phyloP scores from a whole-genome alignment of 2,797 vertebrate species.

The Gephyroberyx darwinii region DNA sequence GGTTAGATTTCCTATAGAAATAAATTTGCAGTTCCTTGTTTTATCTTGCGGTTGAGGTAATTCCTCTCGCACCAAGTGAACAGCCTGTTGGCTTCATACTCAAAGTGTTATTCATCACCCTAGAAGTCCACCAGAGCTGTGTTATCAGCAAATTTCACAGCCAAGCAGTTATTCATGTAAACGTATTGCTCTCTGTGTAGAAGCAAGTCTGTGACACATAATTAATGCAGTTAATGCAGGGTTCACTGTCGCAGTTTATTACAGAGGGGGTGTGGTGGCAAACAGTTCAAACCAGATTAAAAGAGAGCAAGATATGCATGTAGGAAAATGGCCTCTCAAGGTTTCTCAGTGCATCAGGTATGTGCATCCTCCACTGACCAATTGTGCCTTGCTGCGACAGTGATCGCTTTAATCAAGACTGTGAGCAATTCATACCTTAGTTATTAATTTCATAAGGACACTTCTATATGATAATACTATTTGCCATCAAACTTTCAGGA shows the following conservation, averaged over 20 bases:
- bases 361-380: constrained; percentile 36
- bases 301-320: neutral
- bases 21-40: neutral
- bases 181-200: constrained; percentile 10
- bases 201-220: constrained; percentile 25
- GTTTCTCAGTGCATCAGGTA: neutral
- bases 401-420: constrained; percentile 42
- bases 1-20: neutral
- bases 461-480: no score
- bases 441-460: neutral
- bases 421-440: constrained; percentile 30
- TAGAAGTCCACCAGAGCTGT: constrained; percentile 30
- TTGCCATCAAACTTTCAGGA: no score
- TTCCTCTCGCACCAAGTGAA: constrained; percentile 23
- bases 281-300: neutral
- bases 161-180: constrained; percentile 26
- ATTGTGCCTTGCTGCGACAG: constrained; percentile 21
- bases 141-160: constrained; percentile 46
- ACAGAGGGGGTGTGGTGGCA: constrained; percentile 15
- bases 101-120: constrained; percentile 15
- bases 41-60: neutral
- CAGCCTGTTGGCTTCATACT: constrained; percentile 20
- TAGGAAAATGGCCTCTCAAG: neutral
- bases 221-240: constrained; percentile 21
- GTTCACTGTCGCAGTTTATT: neutral